Conservation (phyloP, 2,888 invertebrate genomes). For the Fragum fragum region DNA sequence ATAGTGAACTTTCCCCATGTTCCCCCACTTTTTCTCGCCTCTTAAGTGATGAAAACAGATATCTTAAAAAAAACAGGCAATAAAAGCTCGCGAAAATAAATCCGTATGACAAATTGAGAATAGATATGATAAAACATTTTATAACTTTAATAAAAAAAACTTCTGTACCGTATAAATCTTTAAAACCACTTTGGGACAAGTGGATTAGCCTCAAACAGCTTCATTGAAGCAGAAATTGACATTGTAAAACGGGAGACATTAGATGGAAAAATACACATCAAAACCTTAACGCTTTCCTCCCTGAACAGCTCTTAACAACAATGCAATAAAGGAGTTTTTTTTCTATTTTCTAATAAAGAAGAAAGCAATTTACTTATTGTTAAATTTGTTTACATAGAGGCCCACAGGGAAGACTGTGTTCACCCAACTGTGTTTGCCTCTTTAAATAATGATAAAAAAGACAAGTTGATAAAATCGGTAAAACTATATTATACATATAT, state of each 20-base stretch:
- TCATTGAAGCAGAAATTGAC: slow-evolving; percentile 34
- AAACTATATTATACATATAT: too few relatives aligned
- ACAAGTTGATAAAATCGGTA: background rate
- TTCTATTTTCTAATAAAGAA: background rate
- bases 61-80: too few relatives aligned
- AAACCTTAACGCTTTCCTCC: background rate
- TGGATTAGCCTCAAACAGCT: slow-evolving; percentile 3
- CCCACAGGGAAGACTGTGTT: background rate
- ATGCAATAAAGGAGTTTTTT: too few relatives aligned
- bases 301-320: too few relatives aligned
- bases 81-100: background rate
- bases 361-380: too few relatives aligned
- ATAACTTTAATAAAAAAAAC: slow-evolving; percentile 57
- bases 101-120: slow-evolving; percentile 1
- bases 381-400: background rate
- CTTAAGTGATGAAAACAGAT: too few relatives aligned
- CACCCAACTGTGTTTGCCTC: too few relatives aligned
- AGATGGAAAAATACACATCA: slow-evolving; percentile 8
- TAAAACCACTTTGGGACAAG: slow-evolving; percentile 32
- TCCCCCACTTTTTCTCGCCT: too few relatives aligned
- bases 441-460: background rate
- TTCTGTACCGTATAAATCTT: slow-evolving; percentile 40
- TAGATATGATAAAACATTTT: slow-evolving; percentile 31
- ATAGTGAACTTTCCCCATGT: too few relatives aligned
- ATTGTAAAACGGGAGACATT: slow-evolving; percentile 13